Conservation (phyloP, 2,113 vertebrate species). For the Cephalophus harveyi region DNA sequence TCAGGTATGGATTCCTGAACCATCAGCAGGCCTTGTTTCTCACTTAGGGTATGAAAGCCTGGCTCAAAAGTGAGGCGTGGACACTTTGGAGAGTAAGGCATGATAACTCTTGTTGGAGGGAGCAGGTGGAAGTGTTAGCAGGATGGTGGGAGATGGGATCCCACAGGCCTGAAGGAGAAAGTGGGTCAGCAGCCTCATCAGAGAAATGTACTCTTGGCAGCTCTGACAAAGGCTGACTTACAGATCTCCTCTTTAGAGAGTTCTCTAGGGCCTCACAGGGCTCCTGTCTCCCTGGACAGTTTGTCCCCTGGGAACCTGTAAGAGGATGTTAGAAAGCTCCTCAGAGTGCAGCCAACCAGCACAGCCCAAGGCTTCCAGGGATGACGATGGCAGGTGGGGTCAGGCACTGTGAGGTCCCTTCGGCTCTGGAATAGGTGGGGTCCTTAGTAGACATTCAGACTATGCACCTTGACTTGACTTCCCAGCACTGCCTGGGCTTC, state of each 20-base stretch:
- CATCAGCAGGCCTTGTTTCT: background rate
- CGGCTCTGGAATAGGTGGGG: background rate
- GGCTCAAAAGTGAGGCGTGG: background rate
- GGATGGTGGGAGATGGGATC: background rate
- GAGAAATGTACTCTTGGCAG: background rate
- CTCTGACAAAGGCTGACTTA: background rate
- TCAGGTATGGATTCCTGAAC: background rate
- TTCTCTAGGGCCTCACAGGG: background rate
- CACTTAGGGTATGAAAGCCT: background rate
- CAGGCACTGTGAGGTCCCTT: background rate
- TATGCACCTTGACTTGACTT: background rate
- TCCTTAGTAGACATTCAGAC: background rate
- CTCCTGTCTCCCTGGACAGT: background rate
- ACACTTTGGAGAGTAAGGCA: background rate
- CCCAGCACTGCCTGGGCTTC: background rate
- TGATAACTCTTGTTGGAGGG: background rate
- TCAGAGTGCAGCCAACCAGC: background rate
- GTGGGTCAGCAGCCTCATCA: background rate
- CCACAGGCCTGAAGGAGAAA: background rate
- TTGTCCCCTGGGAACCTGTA: background rate
- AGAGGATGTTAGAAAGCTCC: background rate
- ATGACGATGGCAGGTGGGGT: background rate
- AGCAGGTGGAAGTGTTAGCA: background rate
- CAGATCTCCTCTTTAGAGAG: background rate
- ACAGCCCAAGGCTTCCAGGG: background rate